Percentiles rank a stretch among this genome's conserved stretches.
Evolutionary conservation across 1,140 invertebrate genomes (phyloP).

Genomic region (Hyphantria cunea): DNA sequence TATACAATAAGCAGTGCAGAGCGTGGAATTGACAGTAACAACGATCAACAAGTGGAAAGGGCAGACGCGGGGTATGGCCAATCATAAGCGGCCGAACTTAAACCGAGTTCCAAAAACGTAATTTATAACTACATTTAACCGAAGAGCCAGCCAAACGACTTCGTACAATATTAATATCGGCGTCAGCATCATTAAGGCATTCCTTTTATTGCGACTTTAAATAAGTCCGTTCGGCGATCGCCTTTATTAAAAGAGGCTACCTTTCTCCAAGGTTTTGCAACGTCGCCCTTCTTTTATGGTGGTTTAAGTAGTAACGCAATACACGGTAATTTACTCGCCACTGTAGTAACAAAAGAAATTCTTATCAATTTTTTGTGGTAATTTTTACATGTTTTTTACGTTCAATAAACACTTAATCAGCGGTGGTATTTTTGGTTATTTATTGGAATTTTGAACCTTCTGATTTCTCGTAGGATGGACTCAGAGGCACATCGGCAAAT

Average conservation of each 20-base stretch:
- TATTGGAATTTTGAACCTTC: constrained; percentile 38
- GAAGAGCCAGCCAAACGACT: constrained; percentile 61
- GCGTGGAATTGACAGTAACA: constrained; percentile 24
- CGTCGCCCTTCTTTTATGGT: constrained; percentile 69
- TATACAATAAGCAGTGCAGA: too few relatives aligned
- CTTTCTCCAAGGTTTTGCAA: constrained; percentile 78
- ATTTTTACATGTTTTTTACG: constrained; percentile 50
- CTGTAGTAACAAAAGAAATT: constrained; percentile 55
- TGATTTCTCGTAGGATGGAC: constrained; percentile 27
- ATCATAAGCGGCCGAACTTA: constrained; percentile 34
- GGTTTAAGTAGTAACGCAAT: constrained; percentile 43
- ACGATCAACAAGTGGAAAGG: constrained; percentile 33
- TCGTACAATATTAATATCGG: constrained; percentile 74
- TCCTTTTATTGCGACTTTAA: constrained; percentile 80
- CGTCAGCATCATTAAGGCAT: constrained; percentile 79
- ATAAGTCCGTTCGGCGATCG: constrained; percentile 75
- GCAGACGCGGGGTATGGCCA: constrained; percentile 19
- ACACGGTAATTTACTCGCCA: constrained; percentile 46
- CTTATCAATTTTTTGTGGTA: constrained; percentile 54
- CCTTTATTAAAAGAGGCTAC: constrained; percentile 74
- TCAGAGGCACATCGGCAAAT: constrained; percentile 44
- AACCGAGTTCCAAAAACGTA: constrained; percentile 64
- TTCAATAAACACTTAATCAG: constrained; percentile 63
- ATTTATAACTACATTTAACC: constrained; percentile 77
- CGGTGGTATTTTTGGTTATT: constrained; percentile 44